A percentile compares a stretch with the other conserved stretches of the same genome.
Evolutionary conservation across 2,888 invertebrate species (phyloP).

Genomic region (Drosophila subsilvestris): DNA sequence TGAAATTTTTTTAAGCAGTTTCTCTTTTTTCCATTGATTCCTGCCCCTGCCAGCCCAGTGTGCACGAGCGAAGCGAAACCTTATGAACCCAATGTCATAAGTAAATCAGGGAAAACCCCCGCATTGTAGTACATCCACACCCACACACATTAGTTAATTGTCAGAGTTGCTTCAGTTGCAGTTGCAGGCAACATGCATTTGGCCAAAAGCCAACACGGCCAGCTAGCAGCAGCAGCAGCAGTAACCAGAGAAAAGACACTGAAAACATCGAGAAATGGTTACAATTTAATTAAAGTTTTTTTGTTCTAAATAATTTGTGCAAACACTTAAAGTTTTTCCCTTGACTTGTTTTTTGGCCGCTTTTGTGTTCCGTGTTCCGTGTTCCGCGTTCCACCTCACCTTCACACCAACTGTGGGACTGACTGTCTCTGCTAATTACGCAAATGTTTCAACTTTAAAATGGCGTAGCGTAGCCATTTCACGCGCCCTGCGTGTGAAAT

Average conservation of each 20-base stretch:
- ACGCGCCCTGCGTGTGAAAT: constrained; percentile 57
- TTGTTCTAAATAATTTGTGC: constrained; percentile 58
- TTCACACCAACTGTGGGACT: constrained; percentile 23
- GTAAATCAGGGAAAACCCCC: constrained; percentile 39
- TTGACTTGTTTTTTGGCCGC: constrained; percentile 15
- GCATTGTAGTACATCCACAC: constrained; percentile 37
- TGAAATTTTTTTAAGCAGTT: too few relatives aligned
- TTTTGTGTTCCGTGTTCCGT: neutral
- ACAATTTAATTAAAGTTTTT: constrained; percentile 78
- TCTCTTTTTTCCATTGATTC: too few relatives aligned
- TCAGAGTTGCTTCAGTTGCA: constrained; percentile 43
- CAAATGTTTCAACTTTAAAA: constrained; percentile 74
- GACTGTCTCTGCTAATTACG: constrained; percentile 64
- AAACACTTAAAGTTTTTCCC: constrained; percentile 58
- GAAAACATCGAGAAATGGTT: constrained; percentile 52
- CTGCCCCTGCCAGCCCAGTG: too few relatives aligned
- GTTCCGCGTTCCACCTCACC: constrained; percentile 47
- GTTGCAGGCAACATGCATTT: constrained; percentile 66
- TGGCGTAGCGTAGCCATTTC: constrained; percentile 54
- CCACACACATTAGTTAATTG: constrained; percentile 76
- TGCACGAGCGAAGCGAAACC: too few relatives aligned
- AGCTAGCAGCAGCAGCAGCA: constrained; percentile 26
- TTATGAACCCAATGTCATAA: constrained; percentile 52
- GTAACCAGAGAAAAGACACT: constrained; percentile 1
- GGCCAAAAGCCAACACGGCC: constrained; percentile 74